These are phyloP conservation scores for Drosophila saltans DNA, from an alignment of 1,140 invertebrate genomes.

Conservation along the genomic window DNA sequence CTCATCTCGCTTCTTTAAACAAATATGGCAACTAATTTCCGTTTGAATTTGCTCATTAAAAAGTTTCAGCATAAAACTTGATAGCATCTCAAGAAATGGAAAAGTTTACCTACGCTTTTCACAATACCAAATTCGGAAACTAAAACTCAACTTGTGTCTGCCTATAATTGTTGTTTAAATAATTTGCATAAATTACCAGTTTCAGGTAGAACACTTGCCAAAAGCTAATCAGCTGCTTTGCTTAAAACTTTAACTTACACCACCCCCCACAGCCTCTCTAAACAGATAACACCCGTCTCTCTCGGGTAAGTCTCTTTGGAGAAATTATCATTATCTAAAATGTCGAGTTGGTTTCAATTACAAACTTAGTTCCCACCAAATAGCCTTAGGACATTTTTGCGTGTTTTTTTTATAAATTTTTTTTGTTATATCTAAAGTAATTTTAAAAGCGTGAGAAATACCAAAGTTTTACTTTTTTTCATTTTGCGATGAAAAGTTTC, in stretches of 20 bases:
- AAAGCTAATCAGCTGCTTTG: slow-evolving; percentile 55
- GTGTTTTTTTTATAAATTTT: not conserved
- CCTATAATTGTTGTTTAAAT: slow-evolving; percentile 51
- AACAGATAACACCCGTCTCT: slow-evolving; percentile 13
- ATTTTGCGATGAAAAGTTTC: slow-evolving; percentile 71
- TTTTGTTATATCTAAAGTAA: slow-evolving; percentile 49
- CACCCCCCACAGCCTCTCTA: not conserved
- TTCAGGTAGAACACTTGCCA: slow-evolving; percentile 41
- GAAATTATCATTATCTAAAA: slow-evolving; percentile 10
- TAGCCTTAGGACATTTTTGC: slow-evolving; percentile 49
- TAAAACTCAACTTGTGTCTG: slow-evolving; percentile 23
- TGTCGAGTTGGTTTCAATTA: slow-evolving; percentile 62
- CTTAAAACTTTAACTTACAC: not conserved
- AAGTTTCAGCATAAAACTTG: slow-evolving; percentile 47
- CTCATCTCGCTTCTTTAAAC: not conserved
- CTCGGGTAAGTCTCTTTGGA: not conserved
- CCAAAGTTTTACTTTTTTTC: slow-evolving; percentile 59
- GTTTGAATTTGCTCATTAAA: slow-evolving; percentile 69
- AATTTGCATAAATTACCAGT: slow-evolving; percentile 64
- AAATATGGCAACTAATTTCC: slow-evolving; percentile 37
- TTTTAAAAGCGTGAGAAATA: slow-evolving; percentile 76
- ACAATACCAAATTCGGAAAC: slow-evolving; percentile 17
- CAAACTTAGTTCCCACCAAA: slow-evolving; percentile 55
- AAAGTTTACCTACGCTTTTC: not conserved
- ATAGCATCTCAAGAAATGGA: slow-evolving; percentile 6